Conservation (phyloP, 1,140 invertebrate genomes). For the Euura lappo region DNA sequence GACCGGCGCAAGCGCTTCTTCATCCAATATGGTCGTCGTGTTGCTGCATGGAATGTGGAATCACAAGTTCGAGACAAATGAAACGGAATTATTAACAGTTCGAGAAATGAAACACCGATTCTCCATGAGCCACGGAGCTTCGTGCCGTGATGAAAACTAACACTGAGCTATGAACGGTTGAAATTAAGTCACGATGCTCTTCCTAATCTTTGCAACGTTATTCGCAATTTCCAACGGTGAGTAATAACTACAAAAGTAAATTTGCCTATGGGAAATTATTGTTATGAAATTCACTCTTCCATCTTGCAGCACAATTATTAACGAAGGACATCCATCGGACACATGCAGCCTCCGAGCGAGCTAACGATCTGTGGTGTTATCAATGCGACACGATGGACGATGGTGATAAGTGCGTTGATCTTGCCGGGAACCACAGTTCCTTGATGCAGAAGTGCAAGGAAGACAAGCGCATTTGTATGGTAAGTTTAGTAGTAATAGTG, state of each 20-base stretch:
- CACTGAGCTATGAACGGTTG: neutral
- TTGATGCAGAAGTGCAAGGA: conserved; percentile 76
- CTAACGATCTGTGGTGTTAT: conserved; percentile 81
- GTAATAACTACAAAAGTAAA: neutral
- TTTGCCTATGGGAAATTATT: no score
- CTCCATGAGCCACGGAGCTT: no score
- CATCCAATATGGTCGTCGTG: neutral
- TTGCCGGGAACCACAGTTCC: conserved; percentile 65
- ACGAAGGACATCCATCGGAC: conserved; percentile 74
- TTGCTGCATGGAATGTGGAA: no score
- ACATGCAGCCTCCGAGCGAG: conserved; percentile 73
- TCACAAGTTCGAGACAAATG: no score
- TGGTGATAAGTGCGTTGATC: conserved; percentile 72
- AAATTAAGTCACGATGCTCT: neutral
- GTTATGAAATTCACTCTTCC: neutral
- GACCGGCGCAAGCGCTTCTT: neutral
- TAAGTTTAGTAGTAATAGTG: conserved; percentile 49
- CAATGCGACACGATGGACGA: conserved; percentile 77
- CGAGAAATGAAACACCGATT: no score
- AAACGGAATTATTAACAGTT: no score
- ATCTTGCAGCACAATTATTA: conserved; percentile 51
- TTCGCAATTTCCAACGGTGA: neutral
- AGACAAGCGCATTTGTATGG: conserved; percentile 79
- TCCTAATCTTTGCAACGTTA: neutral
- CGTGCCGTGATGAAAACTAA: neutral